phyloP scores from a whole-genome alignment of 2,113 vertebrate genomes.

The Lophochroa leadbeateri region DNA sequence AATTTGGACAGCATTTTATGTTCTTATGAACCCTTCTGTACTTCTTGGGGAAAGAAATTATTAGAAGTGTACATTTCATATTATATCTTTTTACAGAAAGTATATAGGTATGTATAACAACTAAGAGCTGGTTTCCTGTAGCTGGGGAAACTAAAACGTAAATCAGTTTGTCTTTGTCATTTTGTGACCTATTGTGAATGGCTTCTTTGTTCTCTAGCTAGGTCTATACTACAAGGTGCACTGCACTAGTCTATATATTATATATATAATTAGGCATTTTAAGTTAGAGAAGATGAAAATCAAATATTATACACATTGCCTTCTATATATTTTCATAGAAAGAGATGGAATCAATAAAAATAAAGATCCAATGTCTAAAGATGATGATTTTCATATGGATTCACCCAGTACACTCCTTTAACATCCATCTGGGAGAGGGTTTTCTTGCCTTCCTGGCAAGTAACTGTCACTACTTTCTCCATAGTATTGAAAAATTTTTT shows the following conservation, averaged over 20 bases:
- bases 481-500: conserved; percentile 18
- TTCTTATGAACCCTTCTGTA: neutral
- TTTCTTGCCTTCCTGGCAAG: conserved; percentile 17
- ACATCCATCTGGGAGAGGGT: neutral
- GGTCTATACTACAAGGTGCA: neutral
- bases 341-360: neutral
- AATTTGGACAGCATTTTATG: neutral
- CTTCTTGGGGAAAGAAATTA: neutral
- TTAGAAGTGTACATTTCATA: neutral
- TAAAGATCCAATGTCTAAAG: neutral
- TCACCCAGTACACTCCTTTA: neutral
- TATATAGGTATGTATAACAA: neutral
- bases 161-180: neutral
- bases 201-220: neutral
- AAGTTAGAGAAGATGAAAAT: neutral
- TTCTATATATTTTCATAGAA: neutral
- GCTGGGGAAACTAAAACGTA: neutral
- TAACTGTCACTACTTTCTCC: neutral
- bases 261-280: neutral
- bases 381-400: neutral
- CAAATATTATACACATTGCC: neutral
- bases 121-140: neutral
- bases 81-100: neutral
- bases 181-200: neutral
- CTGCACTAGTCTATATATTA: neutral